Base-by-base conservation (phyloP, 2,888 invertebrate genomes). In the Theretra japonica region DNA sequence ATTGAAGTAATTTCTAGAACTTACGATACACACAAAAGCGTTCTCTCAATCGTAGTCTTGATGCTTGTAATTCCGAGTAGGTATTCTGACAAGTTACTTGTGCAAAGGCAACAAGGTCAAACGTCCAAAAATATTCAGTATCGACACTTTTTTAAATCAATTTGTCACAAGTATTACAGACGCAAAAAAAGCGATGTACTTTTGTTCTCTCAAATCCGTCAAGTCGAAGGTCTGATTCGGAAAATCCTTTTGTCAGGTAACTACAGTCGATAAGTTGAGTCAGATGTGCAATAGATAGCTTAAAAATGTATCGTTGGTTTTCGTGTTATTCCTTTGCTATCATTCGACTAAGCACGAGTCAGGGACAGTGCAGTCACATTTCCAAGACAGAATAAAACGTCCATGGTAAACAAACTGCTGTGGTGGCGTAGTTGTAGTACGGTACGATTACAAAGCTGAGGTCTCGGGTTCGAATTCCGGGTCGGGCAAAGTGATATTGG, bases 81-180 rank as follows among this genome's bases (percentile, higher is more conserved):
- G 48, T 25, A 82, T 58, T 72, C 53, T 83, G 84, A 84, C 83
- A 73, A 84, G 83, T 81, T 58, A 25, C 68, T 59, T 72, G 62
- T 58, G 57, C 83, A 84, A 81, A 86, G 86, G 85, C 84, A 86
- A 78, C 88, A 88, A 89, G 89, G 89, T 84, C 85, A 82, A 76
- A 72, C 73, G 73, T 83, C 85, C 81, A 78, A 85, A 87, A 88
- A 86, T 85, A 83, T 84, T 83, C 82, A 80, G 78, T 83, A 87
- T 84, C 82, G 84, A 84, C 82, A 83, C 79, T 84, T 87, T 85
- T 85, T 83, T 80, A 81, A 62, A 81, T 83, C 83, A 77, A 87
- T 87, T 87, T 76, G 83, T 83, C 79, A 82, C 79, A 77, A 76
- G 73, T 80, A 70, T 73, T 75, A 80, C 76, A 74, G 78, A 76